A percentile compares a stretch with the other conserved stretches of the same genome.
These are phyloP conservation scores for Lymantria dispar DNA, from an alignment of 2,888 invertebrate genomes.

Conservation along the genomic window DNA sequence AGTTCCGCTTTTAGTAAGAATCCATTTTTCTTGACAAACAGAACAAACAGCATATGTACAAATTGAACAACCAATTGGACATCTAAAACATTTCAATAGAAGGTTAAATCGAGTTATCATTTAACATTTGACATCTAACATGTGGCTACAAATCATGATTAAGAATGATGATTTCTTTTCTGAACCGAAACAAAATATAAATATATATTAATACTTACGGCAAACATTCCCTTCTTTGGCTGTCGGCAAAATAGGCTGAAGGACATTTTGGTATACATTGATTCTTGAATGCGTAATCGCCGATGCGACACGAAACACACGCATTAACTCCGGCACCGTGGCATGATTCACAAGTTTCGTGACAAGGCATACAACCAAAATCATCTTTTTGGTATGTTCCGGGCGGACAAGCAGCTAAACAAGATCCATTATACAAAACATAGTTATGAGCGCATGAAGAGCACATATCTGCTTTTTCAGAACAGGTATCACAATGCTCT, in stretches of 20 bases:
- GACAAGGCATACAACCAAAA: slow-evolving; percentile 90
- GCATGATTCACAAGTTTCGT: slow-evolving; percentile 91
- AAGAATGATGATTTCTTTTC: too few species aligned
- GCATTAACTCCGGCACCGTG: slow-evolving; percentile 89
- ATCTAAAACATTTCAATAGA: slow-evolving; percentile 53
- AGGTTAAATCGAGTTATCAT: too few species aligned
- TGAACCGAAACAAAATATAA: slow-evolving; percentile 7
- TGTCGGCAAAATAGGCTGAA: slow-evolving; percentile 87
- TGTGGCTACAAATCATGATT: too few species aligned
- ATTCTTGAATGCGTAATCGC: slow-evolving; percentile 87
- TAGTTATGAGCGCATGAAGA: slow-evolving; percentile 94
- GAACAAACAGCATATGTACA: slow-evolving; percentile 88
- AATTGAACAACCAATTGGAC: slow-evolving; percentile 89
- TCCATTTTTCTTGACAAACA: slow-evolving; percentile 89
- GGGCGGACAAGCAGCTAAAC: slow-evolving; percentile 91
- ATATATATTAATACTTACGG: slow-evolving; percentile 67
- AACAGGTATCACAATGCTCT: slow-evolving; percentile 93
- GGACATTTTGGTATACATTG: slow-evolving; percentile 89
- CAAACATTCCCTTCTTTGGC: slow-evolving; percentile 89
- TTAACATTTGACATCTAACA: too few species aligned
- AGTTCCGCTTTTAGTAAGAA: slow-evolving; percentile 86
- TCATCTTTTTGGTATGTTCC: slow-evolving; percentile 94
- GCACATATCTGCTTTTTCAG: slow-evolving; percentile 92
- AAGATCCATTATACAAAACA: slow-evolving; percentile 91
- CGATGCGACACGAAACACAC: slow-evolving; percentile 90